A percentile compares a stretch with the other conserved stretches of the same genome.
Conservation (phyloP, 2,113 vertebrate genomes). For the Vulpes ferrilata region DNA sequence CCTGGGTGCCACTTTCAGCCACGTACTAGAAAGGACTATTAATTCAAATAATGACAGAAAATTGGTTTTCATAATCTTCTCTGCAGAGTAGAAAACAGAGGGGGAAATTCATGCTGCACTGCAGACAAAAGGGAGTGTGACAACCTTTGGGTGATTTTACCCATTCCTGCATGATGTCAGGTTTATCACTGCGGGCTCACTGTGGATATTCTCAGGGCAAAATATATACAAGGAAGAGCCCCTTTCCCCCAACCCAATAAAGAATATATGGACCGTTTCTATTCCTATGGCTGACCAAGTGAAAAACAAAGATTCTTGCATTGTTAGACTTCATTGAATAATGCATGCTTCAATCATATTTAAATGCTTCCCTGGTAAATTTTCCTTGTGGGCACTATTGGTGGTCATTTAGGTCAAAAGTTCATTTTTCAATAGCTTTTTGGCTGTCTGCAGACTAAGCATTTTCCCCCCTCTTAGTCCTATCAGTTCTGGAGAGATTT, state of each 20-base stretch:
- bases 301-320: background rate
- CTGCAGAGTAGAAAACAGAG: conserved; percentile 24
- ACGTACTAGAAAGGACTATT: conserved; percentile 69
- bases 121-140: background rate
- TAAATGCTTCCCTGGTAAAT: background rate
- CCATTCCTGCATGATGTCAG: background rate
- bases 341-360: background rate
- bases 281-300: background rate
- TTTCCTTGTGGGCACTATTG: background rate
- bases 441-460: background rate
- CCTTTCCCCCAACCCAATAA: background rate
- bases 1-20: background rate
- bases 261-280: background rate
- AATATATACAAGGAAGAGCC: background rate
- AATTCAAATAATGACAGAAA: conserved; percentile 80
- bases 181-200: background rate
- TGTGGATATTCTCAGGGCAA: background rate
- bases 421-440: conserved; percentile 5
- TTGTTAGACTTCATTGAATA: background rate
- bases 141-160: background rate
- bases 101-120: background rate
- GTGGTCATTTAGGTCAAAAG: background rate
- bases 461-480: background rate
- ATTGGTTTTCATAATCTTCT: conserved; percentile 54
- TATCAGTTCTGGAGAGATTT: background rate